Evolutionary conservation across 1,140 invertebrate genomes (phyloP).

Genomic region (Drosophila truncata): DNA sequence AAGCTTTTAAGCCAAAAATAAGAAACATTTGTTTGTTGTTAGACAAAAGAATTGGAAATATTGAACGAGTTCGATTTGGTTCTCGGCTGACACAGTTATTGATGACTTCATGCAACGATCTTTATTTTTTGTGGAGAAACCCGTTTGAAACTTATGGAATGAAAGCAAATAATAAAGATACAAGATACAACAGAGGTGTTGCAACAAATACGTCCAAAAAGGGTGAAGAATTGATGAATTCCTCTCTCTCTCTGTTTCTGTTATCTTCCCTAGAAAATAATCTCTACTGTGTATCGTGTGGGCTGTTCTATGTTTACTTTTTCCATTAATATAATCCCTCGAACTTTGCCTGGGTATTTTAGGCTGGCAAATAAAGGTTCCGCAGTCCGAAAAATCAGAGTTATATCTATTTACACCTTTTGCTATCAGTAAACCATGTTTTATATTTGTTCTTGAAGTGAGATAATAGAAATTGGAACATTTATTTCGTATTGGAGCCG

Average conservation of each 20-base stretch:
- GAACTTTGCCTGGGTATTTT: neutral
- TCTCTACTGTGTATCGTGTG: neutral
- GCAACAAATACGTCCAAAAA: constrained; percentile 19
- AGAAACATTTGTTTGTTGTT: constrained; percentile 14
- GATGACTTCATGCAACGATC: constrained; percentile 54
- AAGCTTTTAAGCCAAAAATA: constrained; percentile 32
- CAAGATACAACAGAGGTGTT: constrained; percentile 8
- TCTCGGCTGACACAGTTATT: constrained; percentile 44
- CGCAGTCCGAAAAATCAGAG: neutral
- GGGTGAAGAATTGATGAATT: constrained; percentile 18
- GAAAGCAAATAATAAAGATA: constrained; percentile 39
- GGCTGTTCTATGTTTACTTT: constrained; percentile 34
- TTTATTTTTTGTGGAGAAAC: constrained; percentile 30
- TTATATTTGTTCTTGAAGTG: neutral
- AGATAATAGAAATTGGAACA: constrained; percentile 32
- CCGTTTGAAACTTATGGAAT: constrained; percentile 43
- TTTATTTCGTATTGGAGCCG: constrained; percentile 17
- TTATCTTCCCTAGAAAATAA: constrained; percentile 15
- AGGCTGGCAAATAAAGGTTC: neutral
- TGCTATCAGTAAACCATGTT: constrained; percentile 24
- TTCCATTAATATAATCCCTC: constrained; percentile 23
- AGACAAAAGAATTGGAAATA: constrained; percentile 22
- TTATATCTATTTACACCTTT: constrained; percentile 7
- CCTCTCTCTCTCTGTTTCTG: neutral
- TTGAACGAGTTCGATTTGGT: constrained; percentile 13